Evolutionary conservation across 2,888 invertebrate species (phyloP).

Genomic region (Netelia melanura): DNA sequence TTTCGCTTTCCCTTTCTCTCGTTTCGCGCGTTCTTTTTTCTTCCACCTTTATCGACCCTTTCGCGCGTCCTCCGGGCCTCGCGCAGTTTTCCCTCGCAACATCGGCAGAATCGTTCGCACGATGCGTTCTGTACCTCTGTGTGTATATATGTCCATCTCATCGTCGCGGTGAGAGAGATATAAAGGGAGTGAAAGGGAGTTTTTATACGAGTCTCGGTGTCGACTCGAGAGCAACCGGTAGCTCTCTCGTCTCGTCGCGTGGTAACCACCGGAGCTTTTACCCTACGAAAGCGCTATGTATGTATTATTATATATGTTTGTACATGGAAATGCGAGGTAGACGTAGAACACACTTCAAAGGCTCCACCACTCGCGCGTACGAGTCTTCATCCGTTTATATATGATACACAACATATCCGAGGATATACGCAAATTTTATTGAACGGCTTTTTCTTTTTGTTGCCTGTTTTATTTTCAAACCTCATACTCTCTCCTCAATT

Average conservation of each 20-base stretch:
- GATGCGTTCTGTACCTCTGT: conserved; percentile 35
- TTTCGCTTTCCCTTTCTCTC: conserved; percentile 40
- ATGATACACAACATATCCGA: not conserved
- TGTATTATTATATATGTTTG: not conserved
- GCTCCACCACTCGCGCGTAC: conserved; percentile 51
- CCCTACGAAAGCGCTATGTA: not conserved
- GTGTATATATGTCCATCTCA: conserved; percentile 35
- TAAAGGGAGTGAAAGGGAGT: conserved; percentile 8
- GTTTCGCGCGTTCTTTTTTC: not conserved
- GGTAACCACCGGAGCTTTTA: conserved; percentile 44
- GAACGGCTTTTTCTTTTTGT: conserved; percentile 21
- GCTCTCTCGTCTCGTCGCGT: conserved; percentile 53
- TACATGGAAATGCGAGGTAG: conserved; percentile 36
- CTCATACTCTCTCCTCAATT: conserved; percentile 29
- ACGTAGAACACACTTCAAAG: conserved; percentile 55
- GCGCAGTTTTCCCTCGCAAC: conserved; percentile 25
- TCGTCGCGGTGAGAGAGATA: conserved; percentile 30
- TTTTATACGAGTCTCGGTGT: conserved; percentile 54
- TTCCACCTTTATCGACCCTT: conserved; percentile 49
- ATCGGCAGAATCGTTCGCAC: conserved; percentile 40
- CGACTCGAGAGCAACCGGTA: conserved; percentile 58
- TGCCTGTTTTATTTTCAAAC: conserved; percentile 40
- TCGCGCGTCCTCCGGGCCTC: conserved; percentile 35
- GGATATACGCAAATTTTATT: conserved; percentile 48
- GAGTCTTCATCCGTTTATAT: conserved; percentile 53